A percentile compares a stretch with the other conserved stretches of the same genome.
These are phyloP conservation scores for Ailurus styani DNA, from an alignment of 2,113 vertebrate genomes.

Conservation along the genomic window DNA sequence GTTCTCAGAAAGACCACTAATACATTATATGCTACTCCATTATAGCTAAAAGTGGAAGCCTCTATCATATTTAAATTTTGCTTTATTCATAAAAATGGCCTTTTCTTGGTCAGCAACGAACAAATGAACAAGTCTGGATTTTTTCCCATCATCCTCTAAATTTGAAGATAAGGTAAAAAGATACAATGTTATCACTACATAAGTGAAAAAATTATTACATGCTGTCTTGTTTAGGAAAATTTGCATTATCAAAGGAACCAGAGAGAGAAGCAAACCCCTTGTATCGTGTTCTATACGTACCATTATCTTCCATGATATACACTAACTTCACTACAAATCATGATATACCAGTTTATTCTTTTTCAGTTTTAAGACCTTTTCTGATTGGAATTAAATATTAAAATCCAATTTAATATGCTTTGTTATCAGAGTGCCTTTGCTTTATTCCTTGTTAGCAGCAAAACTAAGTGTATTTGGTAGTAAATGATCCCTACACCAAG, in stretches of 20 bases:
- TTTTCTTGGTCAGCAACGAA: background rate
- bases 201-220: background rate
- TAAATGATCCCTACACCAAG: background rate
- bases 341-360: background rate
- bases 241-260: background rate
- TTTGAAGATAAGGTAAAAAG: background rate
- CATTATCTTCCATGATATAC: background rate
- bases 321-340: background rate
- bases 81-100: background rate
- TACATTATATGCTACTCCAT: background rate
- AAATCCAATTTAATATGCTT: background rate
- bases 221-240: background rate
- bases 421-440: background rate
- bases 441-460: background rate
- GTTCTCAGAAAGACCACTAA: background rate
- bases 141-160: background rate
- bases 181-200: background rate
- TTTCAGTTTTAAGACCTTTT: background rate
- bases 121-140: background rate
- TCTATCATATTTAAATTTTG: background rate
- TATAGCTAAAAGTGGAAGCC: background rate
- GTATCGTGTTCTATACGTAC: fast-evolving
- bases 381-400: background rate
- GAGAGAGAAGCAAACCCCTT: background rate
- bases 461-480: background rate